Percentiles rank a stretch among this genome's conserved stretches.
These are phyloP conservation scores for Salvelinus namaycush DNA, from an alignment of 2,113 vertebrate genomes.

Conservation along the genomic window DNA sequence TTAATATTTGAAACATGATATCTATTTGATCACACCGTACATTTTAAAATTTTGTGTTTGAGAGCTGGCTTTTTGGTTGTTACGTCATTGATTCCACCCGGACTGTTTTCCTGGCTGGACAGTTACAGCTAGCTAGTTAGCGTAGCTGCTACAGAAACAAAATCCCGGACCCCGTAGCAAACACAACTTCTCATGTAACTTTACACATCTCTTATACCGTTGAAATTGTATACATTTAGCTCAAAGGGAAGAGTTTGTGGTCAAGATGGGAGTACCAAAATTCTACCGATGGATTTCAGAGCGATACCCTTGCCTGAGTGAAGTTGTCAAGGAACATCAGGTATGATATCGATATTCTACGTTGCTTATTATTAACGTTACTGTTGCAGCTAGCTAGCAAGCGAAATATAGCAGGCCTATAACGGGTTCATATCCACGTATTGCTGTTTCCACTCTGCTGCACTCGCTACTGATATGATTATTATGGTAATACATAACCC, in stretches of 20 bases:
- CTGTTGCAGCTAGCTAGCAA: neutral
- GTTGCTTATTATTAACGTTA: neutral
- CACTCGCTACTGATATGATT: neutral
- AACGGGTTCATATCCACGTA: constrained; percentile 28
- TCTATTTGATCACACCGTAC: too few relatives aligned
- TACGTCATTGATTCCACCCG: constrained; percentile 6
- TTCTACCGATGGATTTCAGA: constrained; percentile 99
- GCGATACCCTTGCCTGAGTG: constrained; percentile 95
- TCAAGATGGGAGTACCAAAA: constrained; percentile 93
- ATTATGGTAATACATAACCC: neutral
- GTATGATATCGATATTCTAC: constrained; percentile 62
- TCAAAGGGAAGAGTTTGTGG: constrained; percentile 14
- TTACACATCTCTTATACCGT: neutral
- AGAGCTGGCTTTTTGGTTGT: neutral
- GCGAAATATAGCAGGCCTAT: constrained; percentile 36
- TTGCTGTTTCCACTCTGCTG: neutral
- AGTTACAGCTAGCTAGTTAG: constrained; percentile 24
- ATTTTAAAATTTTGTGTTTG: too few relatives aligned
- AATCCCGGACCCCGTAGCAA: constrained; percentile 19
- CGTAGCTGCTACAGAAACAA: constrained; percentile 46
- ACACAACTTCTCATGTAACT: constrained; percentile 28
- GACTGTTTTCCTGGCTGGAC: constrained; percentile 20
- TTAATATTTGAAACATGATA: too few relatives aligned
- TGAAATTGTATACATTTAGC: constrained; percentile 2
- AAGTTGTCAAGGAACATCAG: constrained; percentile 98